These are phyloP conservation scores for Dolichoris vasculosae DNA, from an alignment of 1,140 invertebrate species.

Conservation along the genomic window DNA sequence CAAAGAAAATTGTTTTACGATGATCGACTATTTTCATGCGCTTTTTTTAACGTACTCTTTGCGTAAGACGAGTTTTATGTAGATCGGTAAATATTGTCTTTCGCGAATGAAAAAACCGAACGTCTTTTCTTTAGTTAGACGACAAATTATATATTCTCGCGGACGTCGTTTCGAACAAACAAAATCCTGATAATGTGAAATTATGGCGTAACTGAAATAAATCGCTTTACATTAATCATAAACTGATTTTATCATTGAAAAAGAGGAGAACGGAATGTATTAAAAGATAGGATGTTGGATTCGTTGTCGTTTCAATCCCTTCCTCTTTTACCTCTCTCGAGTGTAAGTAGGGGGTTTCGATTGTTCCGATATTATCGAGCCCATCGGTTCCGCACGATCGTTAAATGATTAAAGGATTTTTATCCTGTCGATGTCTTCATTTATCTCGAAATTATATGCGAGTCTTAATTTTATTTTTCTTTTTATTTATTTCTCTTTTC, in stretches of 20 bases:
- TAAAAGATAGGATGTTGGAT: neutral
- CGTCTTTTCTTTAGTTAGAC: too few relatives aligned
- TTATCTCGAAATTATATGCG: neutral
- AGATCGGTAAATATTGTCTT: too few relatives aligned
- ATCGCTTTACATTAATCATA: neutral
- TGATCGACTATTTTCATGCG: neutral
- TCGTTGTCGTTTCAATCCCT: neutral
- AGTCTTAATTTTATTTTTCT: neutral
- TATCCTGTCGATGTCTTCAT: conserved; percentile 9
- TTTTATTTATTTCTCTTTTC: neutral
- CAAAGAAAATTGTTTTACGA: neutral
- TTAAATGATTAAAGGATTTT: conserved; percentile 23
- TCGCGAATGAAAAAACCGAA: too few relatives aligned
- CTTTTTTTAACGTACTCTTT: neutral
- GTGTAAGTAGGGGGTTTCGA: neutral
- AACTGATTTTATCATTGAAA: neutral
- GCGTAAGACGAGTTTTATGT: neutral
- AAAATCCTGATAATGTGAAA: neutral
- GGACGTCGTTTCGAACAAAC: neutral
- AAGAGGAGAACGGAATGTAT: neutral
- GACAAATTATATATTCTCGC: neutral
- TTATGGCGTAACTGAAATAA: neutral
- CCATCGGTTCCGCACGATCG: conserved; percentile 18
- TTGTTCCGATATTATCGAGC: conserved; percentile 37
- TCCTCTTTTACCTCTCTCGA: neutral